These are phyloP conservation scores for Spodoptera littoralis DNA, from an alignment of 2,888 invertebrate genomes.

Conservation along the genomic window DNA sequence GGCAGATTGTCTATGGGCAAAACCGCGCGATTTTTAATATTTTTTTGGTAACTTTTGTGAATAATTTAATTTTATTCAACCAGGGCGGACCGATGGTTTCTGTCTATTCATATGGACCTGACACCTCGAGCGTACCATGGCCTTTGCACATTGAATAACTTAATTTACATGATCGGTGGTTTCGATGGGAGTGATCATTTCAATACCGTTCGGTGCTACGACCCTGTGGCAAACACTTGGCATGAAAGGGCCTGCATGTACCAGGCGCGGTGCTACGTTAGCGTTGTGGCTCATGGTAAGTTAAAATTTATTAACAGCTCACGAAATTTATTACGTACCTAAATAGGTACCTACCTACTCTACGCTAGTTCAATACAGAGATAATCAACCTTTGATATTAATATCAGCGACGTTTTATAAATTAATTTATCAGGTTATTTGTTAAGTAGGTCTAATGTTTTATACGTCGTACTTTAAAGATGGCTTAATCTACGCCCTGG, in stretches of 20 bases:
- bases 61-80: slow-evolving; percentile 23
- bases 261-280: slow-evolving; percentile 93
- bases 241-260: slow-evolving; percentile 94
- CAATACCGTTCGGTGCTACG: slow-evolving; percentile 93
- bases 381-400: no score
- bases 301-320: neutral
- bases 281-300: slow-evolving; percentile 91
- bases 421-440: no score
- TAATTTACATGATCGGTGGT: slow-evolving; percentile 94
- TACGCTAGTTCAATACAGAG: no score
- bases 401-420: no score
- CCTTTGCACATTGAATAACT: slow-evolving; percentile 91
- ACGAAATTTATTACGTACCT: no score
- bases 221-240: slow-evolving; percentile 93
- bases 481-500: slow-evolving; percentile 94
- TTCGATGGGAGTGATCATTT: slow-evolving; percentile 94
- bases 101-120: slow-evolving; percentile 90
- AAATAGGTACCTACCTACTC: no score
- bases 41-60: neutral
- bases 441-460: no score
- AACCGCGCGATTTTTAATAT: neutral
- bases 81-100: slow-evolving; percentile 93
- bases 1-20: slow-evolving; percentile 1
- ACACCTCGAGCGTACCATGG: slow-evolving; percentile 94
- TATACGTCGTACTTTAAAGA: slow-evolving; percentile 67